phyloP scores from a whole-genome alignment of 2,888 invertebrate species.

The Orthosia gracilis region DNA sequence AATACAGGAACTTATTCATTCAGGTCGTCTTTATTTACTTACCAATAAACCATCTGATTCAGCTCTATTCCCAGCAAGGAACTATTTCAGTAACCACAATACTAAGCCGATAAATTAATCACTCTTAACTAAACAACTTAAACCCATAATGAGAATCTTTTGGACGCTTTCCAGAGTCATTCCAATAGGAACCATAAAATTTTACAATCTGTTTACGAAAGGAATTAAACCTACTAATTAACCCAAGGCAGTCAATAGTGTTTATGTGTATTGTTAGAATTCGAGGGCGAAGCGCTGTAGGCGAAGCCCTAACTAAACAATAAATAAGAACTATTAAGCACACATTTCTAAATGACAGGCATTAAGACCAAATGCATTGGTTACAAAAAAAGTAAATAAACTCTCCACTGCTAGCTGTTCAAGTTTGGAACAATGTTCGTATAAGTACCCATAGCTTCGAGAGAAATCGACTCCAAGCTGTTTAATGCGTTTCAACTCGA shows the following conservation, averaged over 20 bases:
- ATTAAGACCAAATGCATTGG: neutral
- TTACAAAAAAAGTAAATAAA: slow-evolving; percentile 43
- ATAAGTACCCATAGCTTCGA: slow-evolving; percentile 41
- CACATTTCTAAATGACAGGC: neutral
- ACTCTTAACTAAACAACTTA: slow-evolving; percentile 56
- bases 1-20: neutral
- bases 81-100: slow-evolving; percentile 54
- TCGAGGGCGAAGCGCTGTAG: slow-evolving; percentile 10
- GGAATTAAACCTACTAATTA: slow-evolving; percentile 60
- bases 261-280: slow-evolving; percentile 50
- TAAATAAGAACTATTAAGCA: neutral
- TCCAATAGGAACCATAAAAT: slow-evolving; percentile 56
- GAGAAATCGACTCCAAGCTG: slow-evolving; percentile 55
- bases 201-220: slow-evolving; percentile 65
- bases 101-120: slow-evolving; percentile 52
- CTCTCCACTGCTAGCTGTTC: slow-evolving; percentile 34
- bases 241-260: slow-evolving; percentile 48
- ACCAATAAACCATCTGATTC: slow-evolving; percentile 19
- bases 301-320: slow-evolving; percentile 35
- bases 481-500: slow-evolving; percentile 39
- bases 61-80: slow-evolving; percentile 38
- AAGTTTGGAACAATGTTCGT: slow-evolving; percentile 43
- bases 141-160: slow-evolving; percentile 53
- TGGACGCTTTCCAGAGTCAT: slow-evolving; percentile 60
- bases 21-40: neutral